Evolutionary conservation across 2,888 invertebrate species (phyloP), one percentile per base, ranked within the genome.

Genomic region (Drosophila seclusa): DNA sequence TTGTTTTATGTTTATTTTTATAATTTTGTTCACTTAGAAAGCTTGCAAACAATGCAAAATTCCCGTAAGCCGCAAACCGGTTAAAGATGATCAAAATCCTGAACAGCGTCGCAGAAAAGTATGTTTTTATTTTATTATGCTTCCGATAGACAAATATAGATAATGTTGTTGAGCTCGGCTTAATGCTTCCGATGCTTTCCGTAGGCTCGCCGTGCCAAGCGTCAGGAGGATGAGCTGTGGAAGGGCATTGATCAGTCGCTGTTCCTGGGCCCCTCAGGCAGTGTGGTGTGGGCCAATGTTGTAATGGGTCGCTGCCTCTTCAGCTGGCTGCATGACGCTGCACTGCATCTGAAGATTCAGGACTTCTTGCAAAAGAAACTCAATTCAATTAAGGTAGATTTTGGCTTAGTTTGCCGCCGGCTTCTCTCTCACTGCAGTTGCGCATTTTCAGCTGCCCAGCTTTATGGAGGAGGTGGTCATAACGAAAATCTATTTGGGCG

Each of bases 401-500:
- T 5, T 18, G 13, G 7, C 8, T 27, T 29, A 13, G 13, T 16
- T 7, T 27, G 13, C n/a, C 5, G 16, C 11, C 4, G 2, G 3
- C 7, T 18, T 1, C 1, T 11, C 5, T 1, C 0, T 16, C 4
- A 42, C 1, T 2, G 0, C 31, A 7, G 13, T 10, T 13, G 3
- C 24, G 1, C 16, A 2, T 10, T 57, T 64, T n/a, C 64, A 95
- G 94, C 93, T 97, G 59, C 98, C 98, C 7, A 96, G 96, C 88
- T 97, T 97, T 88, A 96, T 98, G 93, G 97, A 97, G 89, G 96
- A 96, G 82, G 94, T 98, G 52, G 93, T 94, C 27, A 95, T 98
- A 58, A 95, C 95, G 4, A 95, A 97, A 83, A 93, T 97, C 65
- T 94, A 95, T 67, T 93, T 97, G 80, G 97, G 97, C 10, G 92